phyloP scores from a whole-genome alignment of 1,140 invertebrate species.

The Asbolus verrucosus region DNA sequence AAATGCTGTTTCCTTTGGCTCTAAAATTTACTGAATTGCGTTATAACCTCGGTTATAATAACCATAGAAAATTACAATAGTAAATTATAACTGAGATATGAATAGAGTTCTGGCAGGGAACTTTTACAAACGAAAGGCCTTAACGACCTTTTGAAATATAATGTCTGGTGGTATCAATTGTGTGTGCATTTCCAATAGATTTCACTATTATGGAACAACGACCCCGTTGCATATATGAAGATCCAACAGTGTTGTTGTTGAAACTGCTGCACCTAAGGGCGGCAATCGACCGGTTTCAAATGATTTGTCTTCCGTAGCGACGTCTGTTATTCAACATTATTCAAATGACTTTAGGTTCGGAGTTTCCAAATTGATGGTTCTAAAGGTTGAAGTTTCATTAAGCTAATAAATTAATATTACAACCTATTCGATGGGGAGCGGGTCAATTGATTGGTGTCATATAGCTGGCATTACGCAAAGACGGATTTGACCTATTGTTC shows the following conservation, averaged over 20 bases:
- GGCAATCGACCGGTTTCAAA: slow-evolving; percentile 26
- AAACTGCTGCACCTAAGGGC: slow-evolving; percentile 33
- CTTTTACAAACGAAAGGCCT: slow-evolving; percentile 31
- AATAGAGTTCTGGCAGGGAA: slow-evolving; percentile 20
- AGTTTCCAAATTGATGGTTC: slow-evolving; percentile 29
- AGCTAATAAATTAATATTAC: slow-evolving; percentile 26
- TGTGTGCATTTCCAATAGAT: slow-evolving; percentile 38
- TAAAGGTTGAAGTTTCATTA: slow-evolving; percentile 34
- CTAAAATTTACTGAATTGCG: slow-evolving; percentile 18
- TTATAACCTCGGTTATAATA: no score
- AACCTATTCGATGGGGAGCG: slow-evolving; percentile 5
- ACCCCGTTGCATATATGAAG: slow-evolving; percentile 11
- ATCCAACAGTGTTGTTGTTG: slow-evolving; percentile 1
- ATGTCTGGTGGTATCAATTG: slow-evolving; percentile 38
- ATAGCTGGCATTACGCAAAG: background rate
- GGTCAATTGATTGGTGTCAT: slow-evolving; percentile 8
- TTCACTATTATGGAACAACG: slow-evolving; percentile 29
- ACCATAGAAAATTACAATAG: slow-evolving; percentile 38
- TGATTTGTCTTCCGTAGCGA: slow-evolving; percentile 22
- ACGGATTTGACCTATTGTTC: no score
- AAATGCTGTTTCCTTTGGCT: background rate
- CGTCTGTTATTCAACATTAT: slow-evolving; percentile 22
- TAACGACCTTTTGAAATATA: slow-evolving; percentile 39
- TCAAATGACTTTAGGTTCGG: slow-evolving; percentile 3
- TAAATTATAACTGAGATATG: slow-evolving; percentile 32